phyloP scores from a whole-genome alignment of 2,113 vertebrate species.

The Sigmodon hispidus region DNA sequence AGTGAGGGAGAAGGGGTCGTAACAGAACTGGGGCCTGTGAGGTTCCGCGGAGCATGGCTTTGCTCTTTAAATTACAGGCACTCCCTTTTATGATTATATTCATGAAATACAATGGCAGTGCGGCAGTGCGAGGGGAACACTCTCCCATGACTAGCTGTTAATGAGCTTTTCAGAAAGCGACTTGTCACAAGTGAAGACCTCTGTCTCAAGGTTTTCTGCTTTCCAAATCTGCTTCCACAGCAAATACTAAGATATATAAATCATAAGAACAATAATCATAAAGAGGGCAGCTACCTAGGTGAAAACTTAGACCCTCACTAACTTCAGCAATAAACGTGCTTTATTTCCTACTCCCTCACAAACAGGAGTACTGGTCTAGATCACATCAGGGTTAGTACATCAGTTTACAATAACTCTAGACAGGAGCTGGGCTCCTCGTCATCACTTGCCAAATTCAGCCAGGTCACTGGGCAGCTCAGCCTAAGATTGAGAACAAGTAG shows the following conservation, averaged over 20 bases:
- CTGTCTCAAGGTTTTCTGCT: neutral
- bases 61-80: neutral
- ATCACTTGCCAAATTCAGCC: neutral
- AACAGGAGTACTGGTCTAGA: neutral
- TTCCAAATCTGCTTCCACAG: neutral
- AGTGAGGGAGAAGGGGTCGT: neutral
- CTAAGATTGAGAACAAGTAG: neutral
- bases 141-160: neutral
- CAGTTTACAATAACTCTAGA: neutral
- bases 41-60: neutral
- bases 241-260: slow-evolving; percentile 9
- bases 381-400: neutral
- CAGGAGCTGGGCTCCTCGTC: neutral
- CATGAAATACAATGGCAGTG: neutral
- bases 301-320: neutral
- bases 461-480: neutral
- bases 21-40: accelerated
- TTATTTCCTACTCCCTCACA: neutral
- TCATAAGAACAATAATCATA: neutral
- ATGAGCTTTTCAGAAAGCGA: neutral
- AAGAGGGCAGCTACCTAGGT: neutral
- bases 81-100: neutral
- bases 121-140: accelerated
- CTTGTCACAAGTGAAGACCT: neutral
- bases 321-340: neutral